Conservation (phyloP, 2,797 vertebrate species). For the Sciurus carolinensis region DNA sequence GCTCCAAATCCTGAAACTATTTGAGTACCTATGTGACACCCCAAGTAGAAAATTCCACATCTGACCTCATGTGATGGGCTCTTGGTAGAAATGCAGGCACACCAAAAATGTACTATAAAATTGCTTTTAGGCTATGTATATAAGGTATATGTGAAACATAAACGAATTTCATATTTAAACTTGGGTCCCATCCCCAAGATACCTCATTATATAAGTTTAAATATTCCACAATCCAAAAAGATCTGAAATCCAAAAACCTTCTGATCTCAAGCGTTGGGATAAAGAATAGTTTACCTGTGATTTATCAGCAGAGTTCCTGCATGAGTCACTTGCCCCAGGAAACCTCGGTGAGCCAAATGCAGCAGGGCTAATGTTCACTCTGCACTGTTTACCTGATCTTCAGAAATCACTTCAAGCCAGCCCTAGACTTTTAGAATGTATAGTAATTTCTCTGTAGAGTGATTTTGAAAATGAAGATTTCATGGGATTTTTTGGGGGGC, state of each 20-base stretch:
- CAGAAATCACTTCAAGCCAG: background rate
- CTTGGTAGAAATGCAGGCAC: background rate
- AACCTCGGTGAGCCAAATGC: background rate
- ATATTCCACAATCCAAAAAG: background rate
- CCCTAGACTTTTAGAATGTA: background rate
- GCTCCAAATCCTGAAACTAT: background rate
- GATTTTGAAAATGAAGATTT: constrained; percentile 30
- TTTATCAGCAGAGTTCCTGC: background rate
- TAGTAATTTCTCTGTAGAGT: background rate
- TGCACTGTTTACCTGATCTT: background rate
- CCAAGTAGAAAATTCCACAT: background rate
- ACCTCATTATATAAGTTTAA: background rate
- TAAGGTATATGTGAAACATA: background rate
- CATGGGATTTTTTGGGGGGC: background rate
- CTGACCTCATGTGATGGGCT: background rate
- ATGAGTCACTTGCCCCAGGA: background rate
- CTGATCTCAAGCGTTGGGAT: background rate
- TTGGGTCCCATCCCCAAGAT: background rate
- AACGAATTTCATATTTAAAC: background rate
- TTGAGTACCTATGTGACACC: background rate
- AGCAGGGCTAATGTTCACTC: fast-evolving
- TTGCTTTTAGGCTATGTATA: background rate
- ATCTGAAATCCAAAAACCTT: background rate
- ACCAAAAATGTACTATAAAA: background rate
- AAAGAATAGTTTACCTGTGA: background rate